Evolutionary conservation across 2,888 invertebrate genomes (phyloP), one percentile per base, ranked within the genome.

Genomic region (Eurytoma adleriae): DNA sequence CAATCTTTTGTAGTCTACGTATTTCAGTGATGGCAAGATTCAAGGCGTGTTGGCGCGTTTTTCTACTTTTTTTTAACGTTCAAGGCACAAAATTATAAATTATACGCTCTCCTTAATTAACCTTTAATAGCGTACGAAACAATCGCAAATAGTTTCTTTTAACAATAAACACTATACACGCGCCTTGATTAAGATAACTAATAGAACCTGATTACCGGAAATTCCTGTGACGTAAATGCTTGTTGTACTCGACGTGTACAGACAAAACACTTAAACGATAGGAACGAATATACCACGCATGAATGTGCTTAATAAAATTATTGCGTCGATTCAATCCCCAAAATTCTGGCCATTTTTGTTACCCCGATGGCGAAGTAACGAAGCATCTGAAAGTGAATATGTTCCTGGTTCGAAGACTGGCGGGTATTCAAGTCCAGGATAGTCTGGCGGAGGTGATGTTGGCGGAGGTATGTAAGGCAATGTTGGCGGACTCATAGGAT

Each of bases 391-490:
- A 79, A 96, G 92, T 71, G 95, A 95, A 91, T 96, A 96, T 0
- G 95, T 96, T 91, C 96, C 96, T 0, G 96, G 94, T 90, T 96
- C 96, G 91, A 96, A 96, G 54, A 96, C 95, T 68, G 96, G 96
- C 67, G 96, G 96, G 90, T 96, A 96, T 91, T 96, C 95, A 91
- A 96, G 93, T 87, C 95, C 96, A 77, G 96, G 95, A 91, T 96
- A 96, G 86, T 95, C 94, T 4, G 93, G 93, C 4, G 93, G 90
- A 16, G 92, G 91, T 24, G 91, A 89, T 2, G 90, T 87, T 76
- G 89, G 89, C 20, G 89, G 88, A 54, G 90, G 89, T 83, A 88
- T 87, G 64, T 89, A 89, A 68, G 89, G 87, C 79, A 89, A 87
- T 50, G 86, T 88, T 83, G 88, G 88, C 70, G 89, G 86, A 70